Base-by-base conservation (phyloP, 2,888 invertebrate species). In the Platycheirus rosarum region DNA sequence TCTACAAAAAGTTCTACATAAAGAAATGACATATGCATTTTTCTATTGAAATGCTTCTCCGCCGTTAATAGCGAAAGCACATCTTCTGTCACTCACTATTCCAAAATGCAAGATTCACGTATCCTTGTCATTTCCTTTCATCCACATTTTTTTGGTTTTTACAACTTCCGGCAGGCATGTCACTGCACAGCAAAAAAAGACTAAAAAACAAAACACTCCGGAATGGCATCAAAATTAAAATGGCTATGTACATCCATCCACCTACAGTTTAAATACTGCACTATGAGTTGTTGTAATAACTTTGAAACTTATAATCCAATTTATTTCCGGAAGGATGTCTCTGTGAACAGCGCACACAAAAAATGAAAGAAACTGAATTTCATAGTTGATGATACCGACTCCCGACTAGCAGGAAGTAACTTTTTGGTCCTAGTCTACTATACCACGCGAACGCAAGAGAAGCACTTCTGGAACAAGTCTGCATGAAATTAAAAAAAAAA, bases 261-360 rank as follows among this genome's bases (percentile, higher is more conserved):
- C 55, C 18, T 55, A 13, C 23, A 75, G 46, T 23, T 60, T 70
- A 57, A 70, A 49, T 63, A 55, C 57, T 70, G 40, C 70, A 69
- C 57, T 63, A 53, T 35, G 55, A 63, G 53, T 65, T 70, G 37
- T 63, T 53, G 51, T 32, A 63, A 55, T 46, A 76, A 69, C 76
- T 77, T 70, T 70, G 40, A 29, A 66, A 73, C 46, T 48, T 76
- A n/a, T 55, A 49, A 76, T 62, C 69, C 55, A 69, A 69, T 76
- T 76, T 69, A 44, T 63, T 62, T 68, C 68, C 35, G 49, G 44
- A 73, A 62, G 46, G 66, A 66, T 71, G 66, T 60, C 29, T 65
- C 18, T 20, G 11, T 62, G 23, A 51, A 29, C 14, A 13, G 16
- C 48, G 55, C 37, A 55, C 35, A 48, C 13, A 26, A 29, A 18